Percentiles rank a stretch among this genome's conserved stretches.
Conservation (phyloP, 2,888 invertebrate species). For the Chaitophorus viminalis region DNA sequence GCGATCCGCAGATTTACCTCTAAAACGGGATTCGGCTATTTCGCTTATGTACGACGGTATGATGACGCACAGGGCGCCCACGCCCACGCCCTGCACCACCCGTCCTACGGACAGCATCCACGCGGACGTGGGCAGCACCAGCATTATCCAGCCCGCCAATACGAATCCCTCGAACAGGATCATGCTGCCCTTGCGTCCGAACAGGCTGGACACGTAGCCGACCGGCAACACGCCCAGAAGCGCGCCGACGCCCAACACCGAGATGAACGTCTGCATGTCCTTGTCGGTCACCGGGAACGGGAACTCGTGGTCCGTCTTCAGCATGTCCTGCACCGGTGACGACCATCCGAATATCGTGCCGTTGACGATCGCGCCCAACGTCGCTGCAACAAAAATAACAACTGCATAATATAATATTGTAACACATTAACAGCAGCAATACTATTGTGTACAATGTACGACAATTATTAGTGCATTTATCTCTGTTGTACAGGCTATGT, state of each 20-base stretch:
- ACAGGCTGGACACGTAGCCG: constrained; percentile 75
- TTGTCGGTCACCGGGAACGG: constrained; percentile 40
- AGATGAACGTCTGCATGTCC: constrained; percentile 74
- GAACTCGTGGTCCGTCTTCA: constrained; percentile 66
- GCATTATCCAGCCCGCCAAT: constrained; percentile 77
- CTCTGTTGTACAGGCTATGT: too few relatives aligned
- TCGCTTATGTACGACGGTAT: constrained; percentile 91
- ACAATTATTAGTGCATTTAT: too few relatives aligned
- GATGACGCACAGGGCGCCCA: constrained; percentile 82
- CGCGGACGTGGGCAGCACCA: constrained; percentile 73
- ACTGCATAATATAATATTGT: too few relatives aligned
- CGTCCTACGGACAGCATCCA: constrained; percentile 77
- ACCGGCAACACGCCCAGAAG: constrained; percentile 79
- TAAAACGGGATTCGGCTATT: constrained; percentile 82
- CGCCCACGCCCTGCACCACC: constrained; percentile 79
- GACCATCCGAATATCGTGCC: constrained; percentile 86
- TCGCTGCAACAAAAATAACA: constrained; percentile 70
- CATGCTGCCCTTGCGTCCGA: constrained; percentile 77
- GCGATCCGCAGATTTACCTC: constrained; percentile 71
- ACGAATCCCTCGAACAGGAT: constrained; percentile 75
- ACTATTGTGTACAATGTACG: too few relatives aligned
- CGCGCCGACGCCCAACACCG: constrained; percentile 81
- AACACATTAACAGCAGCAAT: too few relatives aligned
- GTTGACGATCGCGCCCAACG: constrained; percentile 78
- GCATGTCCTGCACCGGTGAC: constrained; percentile 79